Evolutionary conservation across 1,140 invertebrate species (phyloP).

Genomic region (Thaumetopoea pityocampa): DNA sequence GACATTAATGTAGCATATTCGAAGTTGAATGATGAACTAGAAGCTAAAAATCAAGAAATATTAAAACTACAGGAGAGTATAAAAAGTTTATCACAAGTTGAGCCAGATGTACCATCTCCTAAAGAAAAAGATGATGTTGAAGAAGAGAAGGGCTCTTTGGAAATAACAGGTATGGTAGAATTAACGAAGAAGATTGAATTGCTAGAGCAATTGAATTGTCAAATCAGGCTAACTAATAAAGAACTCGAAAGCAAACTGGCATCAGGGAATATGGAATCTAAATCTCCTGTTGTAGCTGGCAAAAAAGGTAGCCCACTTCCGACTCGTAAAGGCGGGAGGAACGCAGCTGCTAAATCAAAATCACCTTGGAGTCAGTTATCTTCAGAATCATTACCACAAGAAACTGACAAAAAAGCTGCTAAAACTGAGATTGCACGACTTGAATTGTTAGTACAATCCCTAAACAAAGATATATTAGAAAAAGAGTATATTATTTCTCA

Average conservation of each 20-base stretch:
- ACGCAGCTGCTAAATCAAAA: conserved; percentile 47
- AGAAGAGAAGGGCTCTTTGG: conserved; percentile 68
- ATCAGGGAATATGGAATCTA: conserved; percentile 40
- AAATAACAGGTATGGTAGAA: conserved; percentile 69
- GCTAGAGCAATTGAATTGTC: conserved; percentile 74
- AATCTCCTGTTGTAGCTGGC: conserved; percentile 32
- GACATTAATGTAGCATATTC: conserved; percentile 77
- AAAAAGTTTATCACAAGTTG: conserved; percentile 33
- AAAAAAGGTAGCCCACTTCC: conserved; percentile 57
- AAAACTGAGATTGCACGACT: conserved; percentile 52
- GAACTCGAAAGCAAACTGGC: conserved; percentile 76
- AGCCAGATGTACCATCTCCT: conserved; percentile 23
- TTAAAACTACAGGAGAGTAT: conserved; percentile 55
- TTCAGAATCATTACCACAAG: conserved; percentile 45
- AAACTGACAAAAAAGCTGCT: conserved; percentile 47
- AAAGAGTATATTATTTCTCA: conserved; percentile 65
- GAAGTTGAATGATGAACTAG: conserved; percentile 76
- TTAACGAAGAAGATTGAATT: conserved; percentile 68
- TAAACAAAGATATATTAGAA: conserved; percentile 71
- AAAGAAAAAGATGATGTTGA: conserved; percentile 42
- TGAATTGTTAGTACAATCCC: conserved; percentile 57
- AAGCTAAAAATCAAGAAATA: conserved; percentile 62
- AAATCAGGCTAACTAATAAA: conserved; percentile 74
- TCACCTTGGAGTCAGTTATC: conserved; percentile 65
- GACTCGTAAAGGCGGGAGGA: conserved; percentile 54